Base-by-base conservation (phyloP, 2,888 invertebrate species). In the Hipparchia semele region DNA sequence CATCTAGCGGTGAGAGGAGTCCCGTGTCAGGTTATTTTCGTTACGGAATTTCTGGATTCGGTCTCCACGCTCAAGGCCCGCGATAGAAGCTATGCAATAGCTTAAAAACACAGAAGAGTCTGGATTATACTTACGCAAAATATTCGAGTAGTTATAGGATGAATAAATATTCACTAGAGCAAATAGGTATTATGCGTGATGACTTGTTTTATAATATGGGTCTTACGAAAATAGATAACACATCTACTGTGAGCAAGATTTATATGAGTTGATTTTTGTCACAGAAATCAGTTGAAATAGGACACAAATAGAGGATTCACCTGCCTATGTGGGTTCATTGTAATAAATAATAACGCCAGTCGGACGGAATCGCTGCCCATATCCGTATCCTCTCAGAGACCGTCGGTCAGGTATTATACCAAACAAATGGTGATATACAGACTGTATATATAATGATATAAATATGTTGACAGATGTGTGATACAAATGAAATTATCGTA, bases 271-370 rank as follows among this genome's bases (percentile, higher is more conserved):
- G 2, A 2, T 56, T 13, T 9, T 58, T 8, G 59, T 60, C 12
- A 12, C 12, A 33, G 33, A 9, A 39, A 23, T 65, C 23, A 53
- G 33, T 53, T 33, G 12, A 65, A 65, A 65, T 65, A 65, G 33
- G 73, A 68, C 59, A 59, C 39, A 8, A 7, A 49, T 6, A 49
- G 7, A 49, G 49, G 53, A 54, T 73, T 60, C 54, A 54, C 54
- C 56, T 71, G 67, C 51, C 62, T 68, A 61, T 66, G 33, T 58
- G 23, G 56, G n/a, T 73, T 68, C 60, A 54, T 46, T 9, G 70
- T n/a, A 73, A 73, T 75, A 75, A 75, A 73, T 75, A 71, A 73
- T 68, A 51, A 9, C 51, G 70, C 68, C 51, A 70, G 75, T 72
- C 62, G 49, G 73, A 45, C 73, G 75, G 75, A 74, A 61, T 74